Percentiles rank a stretch among this genome's conserved stretches.
These are phyloP conservation scores for Sphaerodactylus townsendi DNA, from an alignment of 2,113 vertebrate species.

Conservation along the genomic window DNA sequence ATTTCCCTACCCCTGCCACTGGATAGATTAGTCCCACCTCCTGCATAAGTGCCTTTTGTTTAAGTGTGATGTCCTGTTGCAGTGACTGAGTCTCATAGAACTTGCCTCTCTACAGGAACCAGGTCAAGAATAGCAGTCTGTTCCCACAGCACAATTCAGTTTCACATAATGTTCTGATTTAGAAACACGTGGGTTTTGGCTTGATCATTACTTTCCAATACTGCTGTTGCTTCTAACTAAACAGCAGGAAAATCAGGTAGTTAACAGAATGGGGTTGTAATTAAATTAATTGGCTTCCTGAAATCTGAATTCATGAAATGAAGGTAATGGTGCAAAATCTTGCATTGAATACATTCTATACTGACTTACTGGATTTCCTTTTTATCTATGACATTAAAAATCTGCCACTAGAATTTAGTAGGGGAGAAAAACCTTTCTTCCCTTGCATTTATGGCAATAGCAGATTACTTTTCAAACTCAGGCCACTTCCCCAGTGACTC, in stretches of 20 bases:
- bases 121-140: too few relatives aligned
- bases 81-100: neutral
- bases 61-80: neutral
- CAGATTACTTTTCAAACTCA: slow-evolving; percentile 64
- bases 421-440: slow-evolving; percentile 41
- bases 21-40: too few relatives aligned
- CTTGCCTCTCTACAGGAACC: neutral
- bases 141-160: neutral
- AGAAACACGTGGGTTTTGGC: slow-evolving; percentile 11
- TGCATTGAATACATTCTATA: slow-evolving; percentile 8
- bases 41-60: neutral
- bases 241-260: slow-evolving; percentile 10
- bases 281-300: slow-evolving; percentile 8
- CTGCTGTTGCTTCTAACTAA: slow-evolving; percentile 32
- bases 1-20: too few relatives aligned
- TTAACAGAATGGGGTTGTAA: slow-evolving; percentile 7
- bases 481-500: slow-evolving; percentile 70
- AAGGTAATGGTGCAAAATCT: neutral
- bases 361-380: slow-evolving; percentile 57
- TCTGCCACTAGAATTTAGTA: slow-evolving; percentile 47
- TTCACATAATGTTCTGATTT: neutral
- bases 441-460: slow-evolving; percentile 57
- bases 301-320: slow-evolving; percentile 21
- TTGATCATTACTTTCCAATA: slow-evolving; percentile 31
- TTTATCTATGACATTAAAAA: slow-evolving; percentile 37